Evolutionary conservation across 1,140 invertebrate genomes (phyloP).

Genomic region (Temnothorax nylanderi): DNA sequence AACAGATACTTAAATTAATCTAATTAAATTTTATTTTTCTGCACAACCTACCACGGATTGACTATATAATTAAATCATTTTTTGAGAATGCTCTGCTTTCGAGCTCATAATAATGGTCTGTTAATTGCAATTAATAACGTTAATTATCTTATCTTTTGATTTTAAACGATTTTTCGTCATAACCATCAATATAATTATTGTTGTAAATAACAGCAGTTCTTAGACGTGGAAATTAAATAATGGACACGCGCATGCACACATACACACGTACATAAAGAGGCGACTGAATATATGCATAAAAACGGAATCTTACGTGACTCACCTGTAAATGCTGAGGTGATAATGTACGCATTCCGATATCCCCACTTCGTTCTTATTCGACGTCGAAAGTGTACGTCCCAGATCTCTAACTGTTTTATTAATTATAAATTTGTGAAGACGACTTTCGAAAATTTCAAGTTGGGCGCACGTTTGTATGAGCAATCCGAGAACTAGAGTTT

Average conservation of each 20-base stretch:
- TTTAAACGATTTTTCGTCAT: background rate
- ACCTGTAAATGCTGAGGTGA: background rate
- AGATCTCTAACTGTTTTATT: background rate
- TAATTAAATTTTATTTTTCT: background rate
- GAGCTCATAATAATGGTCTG: background rate
- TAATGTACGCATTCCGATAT: background rate
- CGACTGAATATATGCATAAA: no score
- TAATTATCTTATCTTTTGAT: background rate
- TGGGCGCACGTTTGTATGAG: constrained; percentile 61
- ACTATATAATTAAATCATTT: background rate
- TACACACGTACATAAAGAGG: no score
- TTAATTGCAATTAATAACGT: background rate
- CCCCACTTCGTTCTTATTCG: background rate
- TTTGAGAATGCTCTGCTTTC: background rate
- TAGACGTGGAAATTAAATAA: background rate
- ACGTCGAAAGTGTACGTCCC: no score
- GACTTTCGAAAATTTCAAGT: constrained; percentile 56
- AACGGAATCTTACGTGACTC: background rate
- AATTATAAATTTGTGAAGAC: constrained; percentile 38
- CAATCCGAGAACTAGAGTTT: constrained; percentile 60
- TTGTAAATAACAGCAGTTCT: background rate
- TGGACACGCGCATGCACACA: no score
- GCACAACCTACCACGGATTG: background rate
- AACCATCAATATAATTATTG: background rate
- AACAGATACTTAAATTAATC: background rate